Base-by-base conservation (phyloP, 2,888 invertebrate species). In the Parasteatoda lunata region DNA sequence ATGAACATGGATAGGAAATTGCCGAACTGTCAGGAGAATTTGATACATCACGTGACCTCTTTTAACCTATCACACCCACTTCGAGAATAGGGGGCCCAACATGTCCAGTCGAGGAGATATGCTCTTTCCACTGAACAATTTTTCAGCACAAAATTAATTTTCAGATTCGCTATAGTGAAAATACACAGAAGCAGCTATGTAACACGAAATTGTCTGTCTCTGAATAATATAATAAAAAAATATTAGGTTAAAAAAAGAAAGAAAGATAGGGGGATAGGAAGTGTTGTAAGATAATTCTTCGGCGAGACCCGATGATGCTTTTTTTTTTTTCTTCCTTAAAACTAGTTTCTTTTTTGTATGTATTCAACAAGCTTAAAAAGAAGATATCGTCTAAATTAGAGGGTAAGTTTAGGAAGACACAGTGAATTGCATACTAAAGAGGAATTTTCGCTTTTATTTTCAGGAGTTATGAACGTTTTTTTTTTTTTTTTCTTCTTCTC, bases 131-230 rank as follows among this genome's bases (percentile, higher is more conserved):
- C 30, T 30, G 30, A 30, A 30, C 30, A 30, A 30, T 30, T 30
- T 30, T 30, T 30, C 45, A 64, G 84, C 78, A 78, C 68, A 73
- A 84, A 84, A 84, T 84, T 84, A 79, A 84, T 84, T 84, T 84
- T 78, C 69, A 59, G 69, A 47, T n/a, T 68, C 5, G 47, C 11
- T 71, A 48, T 64, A 7, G 11, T 59, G 13, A 59, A 15, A 66
- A 80, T 30, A 80, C 52, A 59, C 75, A 47, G 81, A 75, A 77
- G 73, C 73, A 45, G 15, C 66, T 45, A n/a, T 13, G 11, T 9
- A 9, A 59, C 59, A 59, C 59, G 30, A 30, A 30, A 30, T 30
- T 30, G 30, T 30, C 30, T 30, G 30, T 30, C 30, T 30, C 30
- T 30, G 30, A 30, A 30, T 30, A 30, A 30, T 30, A 30, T 30